Percentiles rank a stretch among this genome's conserved stretches.
Evolutionary conservation across 2,888 invertebrate genomes (phyloP).

Genomic region (Eupithecia subfuscata): DNA sequence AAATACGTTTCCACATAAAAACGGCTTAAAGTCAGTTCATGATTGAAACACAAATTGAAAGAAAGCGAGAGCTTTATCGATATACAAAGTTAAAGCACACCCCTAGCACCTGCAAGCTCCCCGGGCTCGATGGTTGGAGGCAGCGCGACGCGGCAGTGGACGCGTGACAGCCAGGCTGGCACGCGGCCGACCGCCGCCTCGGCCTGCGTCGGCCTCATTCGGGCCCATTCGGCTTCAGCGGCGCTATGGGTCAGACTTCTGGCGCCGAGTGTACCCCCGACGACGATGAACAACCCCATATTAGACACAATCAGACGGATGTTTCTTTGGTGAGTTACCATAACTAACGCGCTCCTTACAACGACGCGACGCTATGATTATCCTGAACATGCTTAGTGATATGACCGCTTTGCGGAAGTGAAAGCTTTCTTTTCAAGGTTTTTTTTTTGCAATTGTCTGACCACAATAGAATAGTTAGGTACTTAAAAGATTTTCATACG

Average conservation of each 20-base stretch:
- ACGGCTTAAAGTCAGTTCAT: neutral
- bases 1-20: neutral
- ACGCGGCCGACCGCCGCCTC: conserved; percentile 77
- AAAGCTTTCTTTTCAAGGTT: neutral
- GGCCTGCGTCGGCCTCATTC: conserved; percentile 50
- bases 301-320: conserved; percentile 79
- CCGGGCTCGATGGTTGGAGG: conserved; percentile 45
- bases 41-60: neutral
- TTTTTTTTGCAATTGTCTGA: neutral
- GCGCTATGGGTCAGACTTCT: conserved; percentile 80
- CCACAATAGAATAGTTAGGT: neutral
- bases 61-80: conserved; percentile 28
- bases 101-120: conserved; percentile 56
- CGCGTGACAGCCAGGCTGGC: conserved; percentile 76
- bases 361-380: neutral
- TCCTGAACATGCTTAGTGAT: neutral
- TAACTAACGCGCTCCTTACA: conserved; percentile 12
- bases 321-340: conserved; percentile 79
- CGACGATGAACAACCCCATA: conserved; percentile 82
- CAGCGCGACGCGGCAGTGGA: conserved; percentile 65
- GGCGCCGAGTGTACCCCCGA: conserved; percentile 82
- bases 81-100: conserved; percentile 39
- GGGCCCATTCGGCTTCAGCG: conserved; percentile 39
- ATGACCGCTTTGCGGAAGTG: neutral
- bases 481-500: neutral